phyloP scores from a whole-genome alignment of 2,797 vertebrate species.

The Gephyroberyx darwinii region DNA sequence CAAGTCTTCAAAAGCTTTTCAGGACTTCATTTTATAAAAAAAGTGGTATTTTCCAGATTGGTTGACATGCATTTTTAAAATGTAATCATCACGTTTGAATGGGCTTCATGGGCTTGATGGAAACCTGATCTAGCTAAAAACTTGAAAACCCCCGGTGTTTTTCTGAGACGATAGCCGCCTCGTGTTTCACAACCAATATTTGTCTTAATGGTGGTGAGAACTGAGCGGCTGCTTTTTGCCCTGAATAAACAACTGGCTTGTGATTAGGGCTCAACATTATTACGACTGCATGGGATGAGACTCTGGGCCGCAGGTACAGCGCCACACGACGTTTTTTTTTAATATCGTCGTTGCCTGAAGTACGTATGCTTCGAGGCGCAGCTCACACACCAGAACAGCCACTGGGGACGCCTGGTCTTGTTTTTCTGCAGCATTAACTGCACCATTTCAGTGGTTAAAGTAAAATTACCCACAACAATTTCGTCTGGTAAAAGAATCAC shows the following conservation, averaged over 20 bases:
- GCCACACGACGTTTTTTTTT: too few relatives aligned
- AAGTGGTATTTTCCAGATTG: neutral
- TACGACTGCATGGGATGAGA: conserved; percentile 4
- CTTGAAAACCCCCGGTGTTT: conserved; percentile 3
- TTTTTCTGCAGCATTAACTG: conserved; percentile 36
- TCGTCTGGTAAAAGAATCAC: neutral
- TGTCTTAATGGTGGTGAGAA: neutral
- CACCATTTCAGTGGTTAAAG: conserved; percentile 48
- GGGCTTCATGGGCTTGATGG: conserved; percentile 7
- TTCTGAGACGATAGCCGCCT: neutral
- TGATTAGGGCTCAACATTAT: conserved; percentile 29
- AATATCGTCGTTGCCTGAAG: too few relatives aligned
- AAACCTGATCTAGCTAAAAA: conserved; percentile 20
- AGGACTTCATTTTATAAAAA: conserved; percentile 37
- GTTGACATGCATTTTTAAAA: neutral
- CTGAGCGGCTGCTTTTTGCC: neutral
- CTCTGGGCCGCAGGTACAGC: too few relatives aligned
- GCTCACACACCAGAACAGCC: too few relatives aligned
- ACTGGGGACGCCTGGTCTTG: too few relatives aligned
- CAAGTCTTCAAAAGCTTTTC: neutral
- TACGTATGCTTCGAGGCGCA: too few relatives aligned
- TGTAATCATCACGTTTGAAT: conserved; percentile 15
- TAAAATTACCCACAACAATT: conserved; percentile 35
- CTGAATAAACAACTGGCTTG: conserved; percentile 16
- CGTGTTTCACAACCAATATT: neutral